phyloP scores from a whole-genome alignment of 1,140 invertebrate genomes.

The Oryzaephilus surinamensis region DNA sequence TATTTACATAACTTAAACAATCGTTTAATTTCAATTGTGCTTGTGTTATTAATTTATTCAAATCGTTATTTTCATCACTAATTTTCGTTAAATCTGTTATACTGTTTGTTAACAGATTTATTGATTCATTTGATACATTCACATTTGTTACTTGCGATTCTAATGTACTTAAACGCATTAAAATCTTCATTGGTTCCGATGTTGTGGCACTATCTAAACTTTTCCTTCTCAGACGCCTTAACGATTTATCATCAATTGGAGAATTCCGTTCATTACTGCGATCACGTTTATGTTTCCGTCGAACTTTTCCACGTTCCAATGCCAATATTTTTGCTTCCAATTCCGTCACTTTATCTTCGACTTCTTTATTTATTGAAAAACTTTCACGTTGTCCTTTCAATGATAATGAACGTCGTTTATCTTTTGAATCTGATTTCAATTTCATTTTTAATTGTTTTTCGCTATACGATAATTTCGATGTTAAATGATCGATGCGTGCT shows the following conservation, averaged over 20 bases:
- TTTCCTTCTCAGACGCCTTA: slow-evolving; percentile 48
- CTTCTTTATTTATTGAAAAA: slow-evolving; percentile 65
- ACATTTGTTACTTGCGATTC: slow-evolving; percentile 60
- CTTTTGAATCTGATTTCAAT: slow-evolving; percentile 67
- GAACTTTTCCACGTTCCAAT: slow-evolving; percentile 39
- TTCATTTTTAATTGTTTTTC: slow-evolving; percentile 74
- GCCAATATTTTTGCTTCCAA: slow-evolving; percentile 64
- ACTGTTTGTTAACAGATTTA: slow-evolving; percentile 37
- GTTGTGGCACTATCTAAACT: slow-evolving; percentile 60
- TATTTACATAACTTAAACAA: slow-evolving; percentile 21
- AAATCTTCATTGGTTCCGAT: slow-evolving; percentile 65
- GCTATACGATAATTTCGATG: slow-evolving; percentile 65
- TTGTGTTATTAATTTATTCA: too few species aligned
- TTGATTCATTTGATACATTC: slow-evolving; percentile 43
- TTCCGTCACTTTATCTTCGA: slow-evolving; percentile 71
- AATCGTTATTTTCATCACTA: slow-evolving; percentile 12
- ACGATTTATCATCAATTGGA: slow-evolving; percentile 41
- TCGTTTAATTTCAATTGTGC: slow-evolving; percentile 30
- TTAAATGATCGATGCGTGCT: slow-evolving; percentile 73
- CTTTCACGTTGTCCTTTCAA: slow-evolving; percentile 66
- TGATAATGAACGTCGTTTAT: slow-evolving; percentile 67
- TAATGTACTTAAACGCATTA: slow-evolving; percentile 59
- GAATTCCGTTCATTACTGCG: slow-evolving; percentile 29
- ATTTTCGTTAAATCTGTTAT: slow-evolving; percentile 27
- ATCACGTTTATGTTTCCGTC: slow-evolving; percentile 25